These are phyloP conservation scores for Electrona antarctica DNA, from an alignment of 2,113 vertebrate genomes.

Conservation along the genomic window DNA sequence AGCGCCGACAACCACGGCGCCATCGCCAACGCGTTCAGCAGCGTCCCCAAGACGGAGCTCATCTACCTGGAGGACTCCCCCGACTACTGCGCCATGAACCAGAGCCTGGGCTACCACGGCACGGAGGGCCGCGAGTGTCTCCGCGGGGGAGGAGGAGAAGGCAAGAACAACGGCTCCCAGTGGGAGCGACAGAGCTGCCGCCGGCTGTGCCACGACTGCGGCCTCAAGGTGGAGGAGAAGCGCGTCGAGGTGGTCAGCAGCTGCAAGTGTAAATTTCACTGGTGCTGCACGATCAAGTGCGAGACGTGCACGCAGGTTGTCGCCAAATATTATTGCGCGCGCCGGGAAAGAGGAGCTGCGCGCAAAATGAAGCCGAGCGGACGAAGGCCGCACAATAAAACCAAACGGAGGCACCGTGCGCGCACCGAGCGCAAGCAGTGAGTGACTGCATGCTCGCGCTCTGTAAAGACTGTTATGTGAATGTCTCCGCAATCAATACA, in stretches of 20 bases:
- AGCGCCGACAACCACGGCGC: conserved; percentile 86
- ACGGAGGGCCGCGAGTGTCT: conserved; percentile 94
- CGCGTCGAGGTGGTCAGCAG: conserved; percentile 83
- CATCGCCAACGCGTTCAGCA: conserved; percentile 81
- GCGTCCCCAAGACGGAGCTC: conserved; percentile 83
- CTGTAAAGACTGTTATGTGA: conserved; percentile 7
- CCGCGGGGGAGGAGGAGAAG: conserved; percentile 74
- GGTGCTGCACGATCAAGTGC: conserved; percentile 95
- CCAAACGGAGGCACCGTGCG: conserved; percentile 66
- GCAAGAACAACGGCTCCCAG: conserved; percentile 80
- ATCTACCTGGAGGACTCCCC: conserved; percentile 93
- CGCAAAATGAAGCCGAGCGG: neutral
- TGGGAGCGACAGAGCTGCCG: conserved; percentile 88
- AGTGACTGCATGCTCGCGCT: conserved; percentile 24
- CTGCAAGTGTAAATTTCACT: conserved; percentile 96
- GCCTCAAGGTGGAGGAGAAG: conserved; percentile 85
- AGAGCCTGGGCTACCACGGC: conserved; percentile 86
- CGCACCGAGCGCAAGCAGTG: conserved; percentile 66
- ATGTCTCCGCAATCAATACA: conserved; percentile 20
- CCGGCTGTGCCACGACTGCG: conserved; percentile 89
- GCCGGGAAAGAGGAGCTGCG: too few relatives aligned
- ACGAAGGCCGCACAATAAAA: conserved; percentile 65
- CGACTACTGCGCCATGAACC: conserved; percentile 90
- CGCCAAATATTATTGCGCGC: conserved; percentile 86
- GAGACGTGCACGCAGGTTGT: conserved; percentile 87